A percentile compares a stretch with the other conserved stretches of the same genome.
phyloP scores from a whole-genome alignment of 2,113 vertebrate genomes.

The Corydoras sp. region DNA sequence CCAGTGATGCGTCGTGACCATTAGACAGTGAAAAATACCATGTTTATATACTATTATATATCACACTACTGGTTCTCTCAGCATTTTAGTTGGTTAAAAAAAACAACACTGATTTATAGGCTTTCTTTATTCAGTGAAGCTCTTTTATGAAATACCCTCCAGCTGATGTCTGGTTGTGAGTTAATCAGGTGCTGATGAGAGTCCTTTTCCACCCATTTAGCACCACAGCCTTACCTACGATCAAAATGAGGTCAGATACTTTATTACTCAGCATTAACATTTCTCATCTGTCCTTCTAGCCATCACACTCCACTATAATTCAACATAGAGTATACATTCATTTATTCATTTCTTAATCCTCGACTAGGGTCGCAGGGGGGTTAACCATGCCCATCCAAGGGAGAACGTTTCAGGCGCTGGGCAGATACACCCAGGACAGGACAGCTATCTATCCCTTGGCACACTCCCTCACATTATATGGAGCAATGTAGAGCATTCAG shows the following conservation, averaged over 20 bases:
- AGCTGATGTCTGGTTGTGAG: slow-evolving; percentile 26
- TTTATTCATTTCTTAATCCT: no score
- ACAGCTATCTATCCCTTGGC: no score
- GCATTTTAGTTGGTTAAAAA: slow-evolving; percentile 33
- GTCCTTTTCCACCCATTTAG: slow-evolving; percentile 14
- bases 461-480: no score
- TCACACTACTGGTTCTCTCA: slow-evolving; percentile 44
- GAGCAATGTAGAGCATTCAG: no score
- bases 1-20: slow-evolving; percentile 30
- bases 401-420: no score
- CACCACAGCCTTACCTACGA: slow-evolving; percentile 16
- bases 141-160: slow-evolving; percentile 44
- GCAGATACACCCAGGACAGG: no score
- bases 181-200: slow-evolving; percentile 43
- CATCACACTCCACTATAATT: slow-evolving; percentile 4
- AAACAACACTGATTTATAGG: slow-evolving; percentile 52
- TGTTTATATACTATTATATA: slow-evolving; percentile 44
- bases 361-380: no score
- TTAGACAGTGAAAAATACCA: slow-evolving; percentile 42
- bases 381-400: no score
- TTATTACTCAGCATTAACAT: slow-evolving; percentile 35
- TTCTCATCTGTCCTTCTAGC: slow-evolving; percentile 9
- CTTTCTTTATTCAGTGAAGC: slow-evolving; percentile 22
- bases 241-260: slow-evolving; percentile 23
- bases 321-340: neutral